A percentile compares a stretch with the other conserved stretches of the same genome.
phyloP scores from a whole-genome alignment of 2,797 vertebrate genomes.

The Vespertilio murinus region DNA sequence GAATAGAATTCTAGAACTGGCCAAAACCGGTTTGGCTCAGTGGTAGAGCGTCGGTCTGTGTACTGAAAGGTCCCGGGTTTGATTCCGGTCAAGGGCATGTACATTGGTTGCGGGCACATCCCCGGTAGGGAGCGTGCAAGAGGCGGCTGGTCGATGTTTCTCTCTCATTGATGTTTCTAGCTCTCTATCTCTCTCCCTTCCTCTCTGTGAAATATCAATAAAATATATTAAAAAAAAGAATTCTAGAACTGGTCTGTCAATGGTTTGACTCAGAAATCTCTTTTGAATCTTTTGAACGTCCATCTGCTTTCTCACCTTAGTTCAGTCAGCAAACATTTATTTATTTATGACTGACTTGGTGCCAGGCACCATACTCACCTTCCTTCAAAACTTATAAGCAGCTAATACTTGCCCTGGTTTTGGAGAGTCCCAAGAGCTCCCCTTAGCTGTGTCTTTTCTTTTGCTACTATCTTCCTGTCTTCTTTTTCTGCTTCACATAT shows the following conservation, averaged over 20 bases:
- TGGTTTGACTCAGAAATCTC: not conserved
- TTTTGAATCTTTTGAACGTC: not conserved
- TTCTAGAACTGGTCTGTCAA: not conserved
- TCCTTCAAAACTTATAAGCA: not conserved
- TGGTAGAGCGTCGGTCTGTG: no score
- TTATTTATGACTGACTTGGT: not conserved
- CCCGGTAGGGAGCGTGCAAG: no score
- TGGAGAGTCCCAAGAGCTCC: not conserved
- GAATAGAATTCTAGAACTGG: not conserved
- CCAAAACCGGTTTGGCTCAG: not conserved
- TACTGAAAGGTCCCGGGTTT: no score
- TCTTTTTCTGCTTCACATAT: not conserved
- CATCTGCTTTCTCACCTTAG: not conserved
- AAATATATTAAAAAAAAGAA: not conserved
- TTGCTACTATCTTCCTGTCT: not conserved
- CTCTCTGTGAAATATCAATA: no score
- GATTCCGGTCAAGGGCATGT: no score
- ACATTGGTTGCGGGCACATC: no score
- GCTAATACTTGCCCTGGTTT: not conserved
- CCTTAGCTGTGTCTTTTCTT: not conserved
- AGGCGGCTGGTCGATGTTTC: no score
- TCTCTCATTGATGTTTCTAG: no score
- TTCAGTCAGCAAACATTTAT: not conserved
- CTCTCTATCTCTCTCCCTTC: no score
- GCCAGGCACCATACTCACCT: not conserved